These are phyloP conservation scores for Leucozona laternaria DNA, from an alignment of 2,888 invertebrate genomes.

Conservation along the genomic window DNA sequence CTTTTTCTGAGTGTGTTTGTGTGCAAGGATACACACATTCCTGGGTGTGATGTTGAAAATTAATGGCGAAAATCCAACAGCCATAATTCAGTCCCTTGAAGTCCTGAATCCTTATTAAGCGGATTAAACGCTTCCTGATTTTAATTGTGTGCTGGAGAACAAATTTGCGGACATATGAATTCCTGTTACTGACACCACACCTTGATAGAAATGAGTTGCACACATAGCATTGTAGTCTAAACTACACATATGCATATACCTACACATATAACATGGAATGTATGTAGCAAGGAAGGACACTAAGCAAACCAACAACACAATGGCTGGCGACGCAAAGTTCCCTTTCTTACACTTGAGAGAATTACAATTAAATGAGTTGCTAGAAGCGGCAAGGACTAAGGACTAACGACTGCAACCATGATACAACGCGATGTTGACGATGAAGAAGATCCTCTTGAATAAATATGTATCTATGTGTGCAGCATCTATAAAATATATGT, in stretches of 20 bases:
- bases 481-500: not conserved
- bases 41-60: constrained; percentile 66
- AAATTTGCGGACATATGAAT: constrained; percentile 76
- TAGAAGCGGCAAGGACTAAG: constrained; percentile 4
- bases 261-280: constrained; percentile 5
- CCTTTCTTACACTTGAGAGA: constrained; percentile 67
- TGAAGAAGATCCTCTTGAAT: not conserved
- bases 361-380: constrained; percentile 69
- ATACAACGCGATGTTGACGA: not conserved
- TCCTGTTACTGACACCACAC: constrained; percentile 74
- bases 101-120: constrained; percentile 81
- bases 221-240: constrained; percentile 23
- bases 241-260: not conserved
- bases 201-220: constrained; percentile 27
- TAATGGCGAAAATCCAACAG: constrained; percentile 74
- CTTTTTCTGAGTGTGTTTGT: constrained; percentile 12
- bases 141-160: constrained; percentile 80
- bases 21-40: constrained; percentile 42
- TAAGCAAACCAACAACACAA: not conserved
- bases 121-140: constrained; percentile 83
- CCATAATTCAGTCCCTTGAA: constrained; percentile 74
- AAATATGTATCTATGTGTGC: not conserved
- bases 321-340: not conserved
- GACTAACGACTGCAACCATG: not conserved
- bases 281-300: not conserved